Conservation (phyloP, 1,140 invertebrate genomes). For the Mizuhopecten yessoensis region DNA sequence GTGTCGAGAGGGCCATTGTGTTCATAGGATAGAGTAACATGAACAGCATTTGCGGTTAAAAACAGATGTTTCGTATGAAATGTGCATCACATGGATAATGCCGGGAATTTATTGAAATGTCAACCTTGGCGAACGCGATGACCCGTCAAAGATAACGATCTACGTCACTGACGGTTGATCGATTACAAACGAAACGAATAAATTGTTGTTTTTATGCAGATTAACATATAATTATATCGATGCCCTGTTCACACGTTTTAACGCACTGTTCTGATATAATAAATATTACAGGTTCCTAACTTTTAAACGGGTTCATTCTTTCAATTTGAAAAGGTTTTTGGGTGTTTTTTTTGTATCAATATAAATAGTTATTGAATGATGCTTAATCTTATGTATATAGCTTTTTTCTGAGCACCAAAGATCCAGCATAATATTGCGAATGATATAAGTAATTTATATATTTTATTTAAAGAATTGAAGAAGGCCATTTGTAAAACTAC, state of each 20-base stretch:
- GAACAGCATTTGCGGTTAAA: not conserved
- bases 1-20: not conserved
- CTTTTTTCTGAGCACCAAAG: too few relatives aligned
- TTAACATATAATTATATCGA: slow-evolving; percentile 11
- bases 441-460: too few relatives aligned
- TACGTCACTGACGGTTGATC: not conserved
- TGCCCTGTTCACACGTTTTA: not conserved
- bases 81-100: not conserved
- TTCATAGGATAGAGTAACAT: not conserved
- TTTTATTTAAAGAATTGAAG: too few relatives aligned
- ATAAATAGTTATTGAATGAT: too few relatives aligned
- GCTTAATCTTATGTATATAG: too few relatives aligned
- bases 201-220: not conserved
- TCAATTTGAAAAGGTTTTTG: too few relatives aligned
- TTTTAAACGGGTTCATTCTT: too few relatives aligned
- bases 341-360: too few relatives aligned
- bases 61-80: slow-evolving; percentile 34
- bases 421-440: too few relatives aligned
- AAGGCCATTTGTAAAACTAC: too few relatives aligned
- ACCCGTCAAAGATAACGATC: not conserved
- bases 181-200: not conserved
- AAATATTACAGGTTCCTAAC: too few relatives aligned
- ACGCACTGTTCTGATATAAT: not conserved
- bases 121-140: slow-evolving; percentile 20
- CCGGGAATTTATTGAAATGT: slow-evolving; percentile 12